Evolutionary conservation across 2,113 vertebrate genomes (phyloP).

Genomic region (Percopsis transmontana): DNA sequence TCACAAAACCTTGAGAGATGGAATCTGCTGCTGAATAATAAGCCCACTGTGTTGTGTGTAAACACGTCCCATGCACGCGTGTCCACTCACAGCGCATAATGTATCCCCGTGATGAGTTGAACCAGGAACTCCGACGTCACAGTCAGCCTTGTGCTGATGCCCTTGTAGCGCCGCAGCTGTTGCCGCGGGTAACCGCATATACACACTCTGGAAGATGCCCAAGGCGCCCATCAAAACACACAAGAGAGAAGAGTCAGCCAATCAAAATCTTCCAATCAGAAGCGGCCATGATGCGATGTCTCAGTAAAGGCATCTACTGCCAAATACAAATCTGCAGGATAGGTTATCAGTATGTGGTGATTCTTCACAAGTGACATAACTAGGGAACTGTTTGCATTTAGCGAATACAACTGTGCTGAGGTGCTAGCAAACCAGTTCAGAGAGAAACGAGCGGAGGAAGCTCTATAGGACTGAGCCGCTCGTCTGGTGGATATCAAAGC

Average conservation of each 20-base stretch:
- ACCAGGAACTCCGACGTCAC: conserved; percentile 97
- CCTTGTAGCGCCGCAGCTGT: conserved; percentile 90
- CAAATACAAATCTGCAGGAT: no score
- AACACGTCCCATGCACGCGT: background rate
- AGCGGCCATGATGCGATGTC: conserved; percentile 7
- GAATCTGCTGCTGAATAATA: background rate
- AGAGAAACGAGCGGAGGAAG: background rate
- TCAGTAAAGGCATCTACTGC: conserved; percentile 18
- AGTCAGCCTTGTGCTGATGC: conserved; percentile 86
- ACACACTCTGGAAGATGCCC: conserved; percentile 83
- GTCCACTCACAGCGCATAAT: conserved; percentile 93
- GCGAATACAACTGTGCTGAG: no score
- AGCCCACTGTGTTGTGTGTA: background rate
- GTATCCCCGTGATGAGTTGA: conserved; percentile 95
- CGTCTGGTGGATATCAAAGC: conserved; percentile 23
- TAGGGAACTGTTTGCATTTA: no score
- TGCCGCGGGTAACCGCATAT: conserved; percentile 96
- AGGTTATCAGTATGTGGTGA: no score
- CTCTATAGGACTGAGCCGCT: background rate
- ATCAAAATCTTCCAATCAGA: conserved; percentile 9
- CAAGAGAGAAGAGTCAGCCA: conserved; percentile 9
- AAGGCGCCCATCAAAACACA: background rate
- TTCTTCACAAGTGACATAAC: no score
- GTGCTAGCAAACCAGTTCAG: background rate
- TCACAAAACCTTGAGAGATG: background rate